phyloP scores from a whole-genome alignment of 1,140 invertebrate genomes.

The Melanaphis sacchari region DNA sequence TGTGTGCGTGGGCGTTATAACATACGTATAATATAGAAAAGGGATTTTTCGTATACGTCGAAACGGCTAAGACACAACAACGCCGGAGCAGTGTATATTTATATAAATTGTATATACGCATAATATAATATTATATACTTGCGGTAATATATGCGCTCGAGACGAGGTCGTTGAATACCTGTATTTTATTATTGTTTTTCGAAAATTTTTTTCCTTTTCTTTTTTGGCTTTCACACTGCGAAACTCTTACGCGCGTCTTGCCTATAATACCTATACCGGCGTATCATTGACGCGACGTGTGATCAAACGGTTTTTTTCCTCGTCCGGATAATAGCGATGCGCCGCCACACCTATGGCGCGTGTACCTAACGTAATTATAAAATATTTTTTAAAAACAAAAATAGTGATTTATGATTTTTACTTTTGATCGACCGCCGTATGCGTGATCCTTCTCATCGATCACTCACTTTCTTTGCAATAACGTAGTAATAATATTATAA shows the following conservation, averaged over 20 bases:
- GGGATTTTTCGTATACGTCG: not conserved
- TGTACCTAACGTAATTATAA: not conserved
- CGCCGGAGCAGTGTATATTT: not conserved
- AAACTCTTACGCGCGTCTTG: not conserved
- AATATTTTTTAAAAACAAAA: not conserved
- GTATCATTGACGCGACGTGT: not conserved
- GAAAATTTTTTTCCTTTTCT: not conserved
- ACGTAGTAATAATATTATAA: not conserved
- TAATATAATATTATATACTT: not conserved
- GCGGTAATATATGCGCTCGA: not conserved
- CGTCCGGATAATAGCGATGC: not conserved
- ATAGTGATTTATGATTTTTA: not conserved
- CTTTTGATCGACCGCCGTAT: not conserved
- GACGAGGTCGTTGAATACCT: slow-evolving; percentile 11
- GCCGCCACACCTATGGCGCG: not conserved
- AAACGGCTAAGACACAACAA: not conserved
- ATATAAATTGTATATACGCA: not conserved
- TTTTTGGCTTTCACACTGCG: slow-evolving; percentile 22
- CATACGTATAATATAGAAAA: not conserved
- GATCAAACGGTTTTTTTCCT: slow-evolving; percentile 10
- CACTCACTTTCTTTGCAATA: not conserved
- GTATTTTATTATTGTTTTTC: not conserved
- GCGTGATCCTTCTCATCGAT: not conserved
- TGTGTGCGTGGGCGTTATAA: not conserved
- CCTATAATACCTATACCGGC: not conserved